Evolutionary conservation across 1,140 invertebrate species (phyloP), one percentile per base, ranked within the genome.

Genomic region (Agraylea sexmaculata): DNA sequence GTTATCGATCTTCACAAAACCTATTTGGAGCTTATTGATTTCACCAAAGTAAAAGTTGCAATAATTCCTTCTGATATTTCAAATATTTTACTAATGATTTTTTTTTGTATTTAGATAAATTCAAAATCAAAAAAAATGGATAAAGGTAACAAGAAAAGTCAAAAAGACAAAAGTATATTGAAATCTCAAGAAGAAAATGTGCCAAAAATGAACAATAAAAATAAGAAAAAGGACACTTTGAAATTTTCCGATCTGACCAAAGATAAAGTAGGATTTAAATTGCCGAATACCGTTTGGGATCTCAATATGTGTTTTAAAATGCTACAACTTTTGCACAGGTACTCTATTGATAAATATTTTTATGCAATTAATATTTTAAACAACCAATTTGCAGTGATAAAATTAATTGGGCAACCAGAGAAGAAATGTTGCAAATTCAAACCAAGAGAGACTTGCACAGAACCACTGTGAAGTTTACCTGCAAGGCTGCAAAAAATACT

Each of bases 311-410:
- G 69, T 2, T 33, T 48, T 12, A 69, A 64, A 53, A 56, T 58
- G 32, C 43, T 72, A 10, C 49, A 52, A 11, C 42, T 71, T 1
- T 51, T 73, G 28, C 64, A 67, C 37, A 51, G 60, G 66, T 70
- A 48, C 55, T 57, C 59, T 4, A 40, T 42, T 30, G 28, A 40
- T 20, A 21, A 27, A 12, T 1, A 2, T 41, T 35, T n/a, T 34
- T 31, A 31, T 27, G 5, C 16, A 37, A 4, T 33, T 19, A 29
- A 35, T 41, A 43, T 16, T 37, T 39, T 50, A 43, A 30, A 25
- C n/a, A n/a, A n/a, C n/a, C n/a, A n/a, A n/a, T n/a, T 54, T 54
- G 35, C 39, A 69, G 62, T 16, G 46, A 63, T n/a, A 52, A 53
- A 5, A 53, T 65, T 21, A 27, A 52, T 22, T 70, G 62, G 64